A percentile compares a stretch with the other conserved stretches of the same genome.
Evolutionary conservation across 2,888 invertebrate genomes (phyloP).

Genomic region (Rutpela maculata): DNA sequence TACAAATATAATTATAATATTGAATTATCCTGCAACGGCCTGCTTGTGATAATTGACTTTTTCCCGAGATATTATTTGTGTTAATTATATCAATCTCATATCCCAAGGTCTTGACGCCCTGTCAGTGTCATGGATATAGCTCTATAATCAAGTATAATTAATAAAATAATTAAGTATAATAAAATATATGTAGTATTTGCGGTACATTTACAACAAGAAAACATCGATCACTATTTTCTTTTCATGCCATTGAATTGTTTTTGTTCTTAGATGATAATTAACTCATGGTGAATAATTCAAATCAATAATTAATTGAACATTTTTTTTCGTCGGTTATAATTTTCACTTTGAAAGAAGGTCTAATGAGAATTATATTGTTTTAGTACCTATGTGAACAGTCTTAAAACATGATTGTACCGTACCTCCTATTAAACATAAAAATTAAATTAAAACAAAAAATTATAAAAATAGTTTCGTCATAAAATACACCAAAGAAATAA

Average conservation of each 20-base stretch:
- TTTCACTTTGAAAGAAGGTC: too few relatives aligned
- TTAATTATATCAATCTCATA: conserved; percentile 24
- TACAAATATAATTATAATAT: too few relatives aligned
- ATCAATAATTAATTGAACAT: too few relatives aligned
- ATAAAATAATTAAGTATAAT: conserved; percentile 18
- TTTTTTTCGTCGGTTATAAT: too few relatives aligned
- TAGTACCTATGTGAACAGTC: too few relatives aligned
- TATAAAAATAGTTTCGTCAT: too few relatives aligned
- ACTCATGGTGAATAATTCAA: background rate
- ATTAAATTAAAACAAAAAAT: too few relatives aligned
- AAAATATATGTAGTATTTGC: conserved; percentile 18
- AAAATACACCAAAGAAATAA: too few relatives aligned
- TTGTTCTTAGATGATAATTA: background rate
- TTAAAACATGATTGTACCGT: too few relatives aligned
- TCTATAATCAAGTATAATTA: conserved; percentile 30
- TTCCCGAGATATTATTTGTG: conserved; percentile 8
- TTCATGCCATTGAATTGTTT: background rate
- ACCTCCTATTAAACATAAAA: too few relatives aligned
- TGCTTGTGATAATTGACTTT: conserved; percentile 15
- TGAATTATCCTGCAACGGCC: background rate
- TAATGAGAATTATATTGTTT: background rate
- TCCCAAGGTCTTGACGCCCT: conserved; percentile 21
- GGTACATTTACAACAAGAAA: conserved; percentile 15
- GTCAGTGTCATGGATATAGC: conserved; percentile 24
- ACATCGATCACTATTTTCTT: background rate